Evolutionary conservation across 2,113 vertebrate genomes (phyloP), one percentile per base, ranked within the genome.

Genomic region (Syngnathoides biaculeatus): DNA sequence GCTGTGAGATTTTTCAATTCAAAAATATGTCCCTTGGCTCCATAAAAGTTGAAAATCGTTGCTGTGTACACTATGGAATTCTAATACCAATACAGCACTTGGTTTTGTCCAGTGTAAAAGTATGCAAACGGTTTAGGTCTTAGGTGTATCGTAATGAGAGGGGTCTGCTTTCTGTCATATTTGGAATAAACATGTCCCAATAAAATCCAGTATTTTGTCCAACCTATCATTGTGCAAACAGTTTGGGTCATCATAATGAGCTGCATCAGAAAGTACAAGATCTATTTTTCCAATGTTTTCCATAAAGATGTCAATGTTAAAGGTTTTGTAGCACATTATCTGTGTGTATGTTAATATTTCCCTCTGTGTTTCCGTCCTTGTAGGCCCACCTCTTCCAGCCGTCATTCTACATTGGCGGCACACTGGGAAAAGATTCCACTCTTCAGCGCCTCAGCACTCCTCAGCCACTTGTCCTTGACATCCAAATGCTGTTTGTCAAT

Each of bases 331-430:
- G 50, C 48, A 42, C 19, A 64, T 55, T 68, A 4, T 1, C 45
- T 42, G 11, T 8, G 2, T 69, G n/a, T 72, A 66, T 69, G 30
- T 64, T 87, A 69, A 81, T 30, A 55, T 69, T 78, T 66, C 75
- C 38, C 66, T 64, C 42, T 69, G 24, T 80, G 56, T 77, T 78
- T 81, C 65, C 81, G 71, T 81, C 77, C 74, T 59, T 64, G 43
- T 22, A 93, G 90, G 75, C 88, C 72, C 53, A 47, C 64, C 71
- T 69, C 59, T 66, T 78, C 67, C 86, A 84, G 81, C 83, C 85
- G 84, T 88, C 79, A 12, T 75, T 81, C 82, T 72, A 62, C 71
- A 65, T 76, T 77, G 84, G 71, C 69, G 70, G 64, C 79, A 81
- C 64, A 61, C 81, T 79, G 87, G 88, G 84, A 79, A 78, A 71